Percentiles rank a stretch among this genome's conserved stretches.
phyloP scores from a whole-genome alignment of 2,797 vertebrate genomes.

The Muscicapa striata region DNA sequence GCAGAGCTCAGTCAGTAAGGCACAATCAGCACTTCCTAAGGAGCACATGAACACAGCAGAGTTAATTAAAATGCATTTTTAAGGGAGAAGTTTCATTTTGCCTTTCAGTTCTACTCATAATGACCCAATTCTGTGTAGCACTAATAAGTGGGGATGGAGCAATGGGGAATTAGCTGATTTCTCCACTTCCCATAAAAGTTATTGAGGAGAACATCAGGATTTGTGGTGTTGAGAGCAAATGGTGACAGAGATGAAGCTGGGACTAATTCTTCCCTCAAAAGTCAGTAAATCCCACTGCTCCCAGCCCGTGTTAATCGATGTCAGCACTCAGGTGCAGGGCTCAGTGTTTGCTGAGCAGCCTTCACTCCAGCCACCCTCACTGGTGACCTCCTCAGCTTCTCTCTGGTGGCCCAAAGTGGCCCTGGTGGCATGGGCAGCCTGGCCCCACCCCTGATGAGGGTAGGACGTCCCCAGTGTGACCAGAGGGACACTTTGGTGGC shows the following conservation, averaged over 20 bases:
- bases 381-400: not conserved
- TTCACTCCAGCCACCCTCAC: not conserved
- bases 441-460: not conserved
- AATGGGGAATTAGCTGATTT: not conserved
- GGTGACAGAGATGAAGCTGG: not conserved
- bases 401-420: not conserved
- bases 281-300: not conserved
- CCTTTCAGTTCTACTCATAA: slow-evolving; percentile 9
- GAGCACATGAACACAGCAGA: not conserved
- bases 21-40: not conserved
- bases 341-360: not conserved
- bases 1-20: not conserved
- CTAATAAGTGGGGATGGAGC: slow-evolving; percentile 14
- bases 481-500: not conserved
- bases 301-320: not conserved
- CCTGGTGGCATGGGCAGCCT: not conserved
- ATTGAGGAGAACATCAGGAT: not conserved
- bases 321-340: not conserved
- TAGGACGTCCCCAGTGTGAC: not conserved
- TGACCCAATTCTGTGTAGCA: not conserved
- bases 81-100: slow-evolving; percentile 15
- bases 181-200: not conserved
- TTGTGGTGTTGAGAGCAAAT: not conserved
- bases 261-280: not conserved
- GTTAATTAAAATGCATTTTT: slow-evolving; percentile 32